These are phyloP conservation scores for Poicephalus meyeri DNA, from an alignment of 2,113 vertebrate species.

Conservation along the genomic window DNA sequence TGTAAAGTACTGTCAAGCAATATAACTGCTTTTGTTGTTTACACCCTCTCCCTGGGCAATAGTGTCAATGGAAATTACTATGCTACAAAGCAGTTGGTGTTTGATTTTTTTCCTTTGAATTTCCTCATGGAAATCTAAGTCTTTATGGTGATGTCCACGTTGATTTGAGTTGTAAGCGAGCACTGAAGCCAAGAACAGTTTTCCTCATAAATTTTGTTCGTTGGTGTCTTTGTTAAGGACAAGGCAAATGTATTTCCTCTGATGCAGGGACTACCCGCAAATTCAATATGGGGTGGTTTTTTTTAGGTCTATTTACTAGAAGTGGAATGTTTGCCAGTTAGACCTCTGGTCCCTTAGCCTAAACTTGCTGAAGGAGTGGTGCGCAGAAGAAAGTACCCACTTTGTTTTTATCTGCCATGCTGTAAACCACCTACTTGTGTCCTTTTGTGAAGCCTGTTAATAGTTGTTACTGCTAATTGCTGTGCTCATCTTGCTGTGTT, in stretches of 20 bases:
- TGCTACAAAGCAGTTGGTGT: not conserved
- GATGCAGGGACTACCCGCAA: not conserved
- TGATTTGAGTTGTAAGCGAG: not conserved
- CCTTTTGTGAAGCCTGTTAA: constrained; percentile 30
- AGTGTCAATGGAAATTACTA: not conserved
- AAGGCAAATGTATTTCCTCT: not conserved
- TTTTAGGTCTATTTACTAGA: not conserved
- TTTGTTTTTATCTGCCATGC: constrained; percentile 29
- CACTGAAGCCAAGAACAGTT: not conserved
- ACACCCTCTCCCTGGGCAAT: not conserved
- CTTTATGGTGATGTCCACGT: not conserved
- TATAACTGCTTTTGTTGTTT: not conserved
- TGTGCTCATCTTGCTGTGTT: constrained; percentile 11
- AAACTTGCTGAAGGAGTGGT: not conserved
- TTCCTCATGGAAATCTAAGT: not conserved
- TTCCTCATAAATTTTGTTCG: not conserved
- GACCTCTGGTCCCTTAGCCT: not conserved
- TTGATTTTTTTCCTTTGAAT: not conserved
- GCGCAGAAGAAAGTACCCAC: not conserved
- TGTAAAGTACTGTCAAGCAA: not conserved
- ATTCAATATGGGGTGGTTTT: not conserved
- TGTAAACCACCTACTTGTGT: constrained; percentile 39
- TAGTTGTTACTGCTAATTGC: constrained; percentile 49
- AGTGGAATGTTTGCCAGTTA: not conserved
- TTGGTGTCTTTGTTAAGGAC: not conserved